Conservation (phyloP, 2,797 vertebrate species). For the Platyrinchus mystaceus region DNA sequence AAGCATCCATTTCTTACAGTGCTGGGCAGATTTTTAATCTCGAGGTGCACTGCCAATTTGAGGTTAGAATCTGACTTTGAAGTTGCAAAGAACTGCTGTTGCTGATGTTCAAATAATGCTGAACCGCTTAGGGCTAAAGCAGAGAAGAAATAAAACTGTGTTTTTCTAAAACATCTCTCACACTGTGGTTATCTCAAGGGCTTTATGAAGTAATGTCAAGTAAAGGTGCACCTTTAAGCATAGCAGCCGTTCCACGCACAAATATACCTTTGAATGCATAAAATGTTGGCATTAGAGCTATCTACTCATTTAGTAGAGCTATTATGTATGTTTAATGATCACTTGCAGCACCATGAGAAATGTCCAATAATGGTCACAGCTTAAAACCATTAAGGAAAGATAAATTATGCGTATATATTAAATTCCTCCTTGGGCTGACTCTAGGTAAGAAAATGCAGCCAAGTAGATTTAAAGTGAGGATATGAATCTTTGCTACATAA, state of each 20-base stretch:
- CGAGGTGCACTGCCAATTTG: background rate
- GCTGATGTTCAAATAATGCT: constrained; percentile 27
- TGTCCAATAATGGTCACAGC: background rate
- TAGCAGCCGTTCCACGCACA: background rate
- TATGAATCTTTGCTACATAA: background rate
- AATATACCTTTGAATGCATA: background rate
- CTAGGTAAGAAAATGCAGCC: background rate
- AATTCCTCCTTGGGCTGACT: background rate
- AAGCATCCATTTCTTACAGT: background rate
- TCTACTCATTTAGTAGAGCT: background rate
- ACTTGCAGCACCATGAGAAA: background rate
- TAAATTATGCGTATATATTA: background rate
- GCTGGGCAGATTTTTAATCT: constrained; percentile 24
- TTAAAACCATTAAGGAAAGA: background rate
- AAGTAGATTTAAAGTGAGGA: background rate
- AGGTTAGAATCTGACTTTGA: constrained; percentile 45
- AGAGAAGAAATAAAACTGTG: constrained; percentile 37
- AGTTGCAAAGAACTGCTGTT: constrained; percentile 1
- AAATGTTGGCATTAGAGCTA: background rate
- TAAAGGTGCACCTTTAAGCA: background rate
- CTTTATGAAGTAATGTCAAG: constrained; percentile 9
- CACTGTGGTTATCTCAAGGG: constrained; percentile 4
- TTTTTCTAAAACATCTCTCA: background rate
- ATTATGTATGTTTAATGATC: constrained; percentile 6
- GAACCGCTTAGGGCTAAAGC: constrained; percentile 13